phyloP scores from a whole-genome alignment of 2,113 vertebrate genomes.

The Tympanuchus pallidicinctus region DNA sequence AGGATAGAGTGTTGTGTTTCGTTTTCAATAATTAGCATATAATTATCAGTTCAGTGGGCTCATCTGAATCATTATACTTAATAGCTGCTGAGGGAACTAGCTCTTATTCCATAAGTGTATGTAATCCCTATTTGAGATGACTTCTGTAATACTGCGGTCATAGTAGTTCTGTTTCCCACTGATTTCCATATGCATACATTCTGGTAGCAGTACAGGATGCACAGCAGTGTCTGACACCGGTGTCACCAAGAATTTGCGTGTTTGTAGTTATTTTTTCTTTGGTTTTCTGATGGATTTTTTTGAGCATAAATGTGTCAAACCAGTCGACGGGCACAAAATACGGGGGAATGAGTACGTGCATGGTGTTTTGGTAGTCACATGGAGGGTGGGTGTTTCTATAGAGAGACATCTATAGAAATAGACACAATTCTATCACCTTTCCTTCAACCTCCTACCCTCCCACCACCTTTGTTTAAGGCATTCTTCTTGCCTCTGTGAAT shows the following conservation, averaged over 20 bases:
- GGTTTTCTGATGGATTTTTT: not conserved
- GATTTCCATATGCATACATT: not conserved
- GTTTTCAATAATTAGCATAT: not conserved
- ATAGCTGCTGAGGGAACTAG: not conserved
- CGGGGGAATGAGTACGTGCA: not conserved
- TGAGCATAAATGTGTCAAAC: not conserved
- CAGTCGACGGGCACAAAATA: not conserved
- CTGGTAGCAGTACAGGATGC: not conserved
- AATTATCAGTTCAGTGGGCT: not conserved
- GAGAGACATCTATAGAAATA: not conserved
- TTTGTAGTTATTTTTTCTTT: not conserved
- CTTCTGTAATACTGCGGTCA: not conserved
- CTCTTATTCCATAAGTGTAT: not conserved
- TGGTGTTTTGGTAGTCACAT: not conserved
- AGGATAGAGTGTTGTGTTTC: not conserved
- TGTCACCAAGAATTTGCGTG: not conserved
- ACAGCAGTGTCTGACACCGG: not conserved
- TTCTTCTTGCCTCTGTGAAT: not conserved
- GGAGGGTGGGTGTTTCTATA: not conserved
- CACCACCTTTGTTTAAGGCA: not conserved
- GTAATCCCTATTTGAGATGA: not conserved
- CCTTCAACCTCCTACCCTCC: fast-evolving
- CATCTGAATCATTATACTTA: not conserved
- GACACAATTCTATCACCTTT: not conserved
- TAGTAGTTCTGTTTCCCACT: not conserved